Evolutionary conservation across 2,113 vertebrate genomes (phyloP).

Genomic region (Ciconia maguari): DNA sequence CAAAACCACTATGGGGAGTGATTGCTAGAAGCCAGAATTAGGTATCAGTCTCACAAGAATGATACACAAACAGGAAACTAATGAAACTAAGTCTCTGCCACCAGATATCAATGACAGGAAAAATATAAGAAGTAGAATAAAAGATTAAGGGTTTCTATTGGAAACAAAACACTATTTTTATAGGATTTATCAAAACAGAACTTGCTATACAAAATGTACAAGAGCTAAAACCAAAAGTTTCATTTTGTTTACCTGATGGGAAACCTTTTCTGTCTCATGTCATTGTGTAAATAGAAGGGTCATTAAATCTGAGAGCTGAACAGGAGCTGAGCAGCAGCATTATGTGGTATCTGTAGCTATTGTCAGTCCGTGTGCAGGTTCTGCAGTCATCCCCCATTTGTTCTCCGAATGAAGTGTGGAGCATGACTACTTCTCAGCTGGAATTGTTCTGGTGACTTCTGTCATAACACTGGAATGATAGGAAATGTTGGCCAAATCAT

Average conservation of each 20-base stretch:
- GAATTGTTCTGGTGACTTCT: slow-evolving; percentile 11
- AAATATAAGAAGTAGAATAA: background rate
- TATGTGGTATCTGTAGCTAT: background rate
- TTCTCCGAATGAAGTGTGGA: background rate
- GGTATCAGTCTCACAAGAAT: background rate
- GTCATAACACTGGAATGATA: slow-evolving; percentile 41
- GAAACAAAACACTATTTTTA: background rate
- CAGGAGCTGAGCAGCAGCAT: background rate
- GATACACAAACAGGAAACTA: background rate
- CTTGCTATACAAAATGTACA: background rate
- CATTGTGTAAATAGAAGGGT: background rate
- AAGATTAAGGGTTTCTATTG: background rate
- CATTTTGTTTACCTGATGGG: background rate
- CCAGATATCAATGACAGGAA: background rate
- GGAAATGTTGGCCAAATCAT: slow-evolving; percentile 42
- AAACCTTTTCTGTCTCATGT: background rate
- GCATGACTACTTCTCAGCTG: background rate
- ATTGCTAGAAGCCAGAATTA: background rate
- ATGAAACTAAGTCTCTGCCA: background rate
- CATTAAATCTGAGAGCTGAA: background rate
- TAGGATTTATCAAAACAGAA: background rate
- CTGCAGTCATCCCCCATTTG: background rate
- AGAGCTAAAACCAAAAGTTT: background rate
- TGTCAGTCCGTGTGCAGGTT: background rate
- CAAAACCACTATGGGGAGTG: background rate